These are phyloP conservation scores for Muschampia plurimacula DNA, from an alignment of 2,888 invertebrate genomes.

Conservation along the genomic window DNA sequence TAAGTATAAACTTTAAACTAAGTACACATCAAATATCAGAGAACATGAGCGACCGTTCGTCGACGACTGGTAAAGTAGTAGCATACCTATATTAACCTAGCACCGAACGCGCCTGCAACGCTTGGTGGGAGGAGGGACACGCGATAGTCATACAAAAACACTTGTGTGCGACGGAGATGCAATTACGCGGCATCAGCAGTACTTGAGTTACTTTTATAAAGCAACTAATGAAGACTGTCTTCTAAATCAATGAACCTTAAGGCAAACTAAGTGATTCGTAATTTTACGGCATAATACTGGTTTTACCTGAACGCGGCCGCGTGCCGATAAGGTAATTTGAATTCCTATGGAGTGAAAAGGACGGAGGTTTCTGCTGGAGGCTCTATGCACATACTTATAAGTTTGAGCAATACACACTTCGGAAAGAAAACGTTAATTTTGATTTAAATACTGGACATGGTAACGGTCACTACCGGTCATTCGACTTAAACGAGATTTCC, in stretches of 20 bases:
- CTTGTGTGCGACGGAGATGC: conserved; percentile 60
- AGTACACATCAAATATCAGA: conserved; percentile 55
- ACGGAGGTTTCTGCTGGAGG: conserved; percentile 69
- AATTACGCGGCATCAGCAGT: conserved; percentile 61
- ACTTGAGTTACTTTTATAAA: conserved; percentile 65
- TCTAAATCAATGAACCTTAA: conserved; percentile 60
- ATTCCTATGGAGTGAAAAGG: conserved; percentile 81
- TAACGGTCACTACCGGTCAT: conserved; percentile 47
- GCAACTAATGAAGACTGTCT: conserved; percentile 71
- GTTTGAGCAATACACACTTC: conserved; percentile 56
- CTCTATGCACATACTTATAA: conserved; percentile 58
- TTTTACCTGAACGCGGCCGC: conserved; percentile 77
- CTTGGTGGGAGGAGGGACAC: conserved; percentile 72
- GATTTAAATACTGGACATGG: conserved; percentile 61
- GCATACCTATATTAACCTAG: conserved; percentile 61
- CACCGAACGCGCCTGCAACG: conserved; percentile 61
- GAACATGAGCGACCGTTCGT: conserved; percentile 74
- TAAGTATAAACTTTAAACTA: conserved; percentile 51
- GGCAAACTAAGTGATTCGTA: conserved; percentile 54
- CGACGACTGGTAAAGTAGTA: conserved; percentile 74
- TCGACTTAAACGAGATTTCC: conserved; percentile 39
- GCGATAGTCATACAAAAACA: conserved; percentile 64
- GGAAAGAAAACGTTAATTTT: conserved; percentile 70
- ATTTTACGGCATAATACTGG: conserved; percentile 72
- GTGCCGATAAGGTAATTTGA: conserved; percentile 81